Evolutionary conservation across 1,140 invertebrate genomes (phyloP).

Genomic region (Leptinotarsa defecta): DNA sequence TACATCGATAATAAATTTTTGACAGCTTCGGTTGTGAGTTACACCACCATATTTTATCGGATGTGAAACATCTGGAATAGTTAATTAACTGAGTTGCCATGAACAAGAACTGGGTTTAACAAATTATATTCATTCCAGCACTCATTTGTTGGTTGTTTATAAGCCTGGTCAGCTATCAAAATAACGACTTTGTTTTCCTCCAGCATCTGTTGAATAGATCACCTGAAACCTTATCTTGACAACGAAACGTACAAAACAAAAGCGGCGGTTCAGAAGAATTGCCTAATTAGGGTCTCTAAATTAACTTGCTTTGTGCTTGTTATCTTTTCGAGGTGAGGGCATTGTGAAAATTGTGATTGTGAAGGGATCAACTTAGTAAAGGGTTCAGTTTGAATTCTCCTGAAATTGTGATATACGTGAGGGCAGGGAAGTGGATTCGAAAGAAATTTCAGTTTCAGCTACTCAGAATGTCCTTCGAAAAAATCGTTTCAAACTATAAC

Average conservation of each 20-base stretch:
- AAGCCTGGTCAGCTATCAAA: neutral
- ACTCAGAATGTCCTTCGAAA: too few relatives aligned
- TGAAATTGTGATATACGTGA: too few relatives aligned
- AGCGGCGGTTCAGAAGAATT: neutral
- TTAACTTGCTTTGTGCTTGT: neutral
- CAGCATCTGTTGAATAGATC: neutral
- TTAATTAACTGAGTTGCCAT: neutral
- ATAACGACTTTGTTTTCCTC: neutral
- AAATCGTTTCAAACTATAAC: too few relatives aligned
- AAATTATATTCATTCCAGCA: neutral
- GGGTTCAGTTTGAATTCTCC: too few relatives aligned
- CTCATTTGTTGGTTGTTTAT: neutral
- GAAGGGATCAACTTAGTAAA: too few relatives aligned
- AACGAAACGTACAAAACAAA: neutral
- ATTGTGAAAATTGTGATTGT: too few relatives aligned
- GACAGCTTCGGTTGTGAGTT: too few relatives aligned
- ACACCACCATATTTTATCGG: neutral
- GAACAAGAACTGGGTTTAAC: neutral
- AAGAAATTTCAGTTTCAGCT: too few relatives aligned
- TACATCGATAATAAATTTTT: too few relatives aligned
- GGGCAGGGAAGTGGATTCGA: too few relatives aligned
- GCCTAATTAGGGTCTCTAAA: neutral
- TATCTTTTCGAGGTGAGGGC: too few relatives aligned
- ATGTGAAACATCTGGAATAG: neutral
- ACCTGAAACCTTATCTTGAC: neutral